These are phyloP conservation scores for Nymphalis urticae DNA, from an alignment of 2,888 invertebrate genomes.

Conservation along the genomic window DNA sequence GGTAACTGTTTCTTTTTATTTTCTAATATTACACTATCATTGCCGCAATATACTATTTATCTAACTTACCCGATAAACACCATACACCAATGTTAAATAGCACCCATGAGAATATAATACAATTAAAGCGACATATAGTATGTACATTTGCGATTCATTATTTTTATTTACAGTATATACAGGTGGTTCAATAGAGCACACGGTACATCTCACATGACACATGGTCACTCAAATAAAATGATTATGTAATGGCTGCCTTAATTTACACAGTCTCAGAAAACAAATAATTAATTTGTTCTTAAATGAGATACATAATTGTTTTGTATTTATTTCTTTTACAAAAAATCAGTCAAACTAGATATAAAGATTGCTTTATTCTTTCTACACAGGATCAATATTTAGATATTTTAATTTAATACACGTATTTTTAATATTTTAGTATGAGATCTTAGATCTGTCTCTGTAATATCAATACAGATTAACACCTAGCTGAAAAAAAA, in stretches of 20 bases:
- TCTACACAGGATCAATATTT: slow-evolving; percentile 1
- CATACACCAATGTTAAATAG: slow-evolving; percentile 77
- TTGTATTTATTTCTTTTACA: slow-evolving; percentile 48
- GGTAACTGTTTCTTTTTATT: slow-evolving; percentile 70
- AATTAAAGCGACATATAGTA: slow-evolving; percentile 67
- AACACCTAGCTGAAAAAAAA: slow-evolving; percentile 11
- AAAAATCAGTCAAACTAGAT: slow-evolving; percentile 67
- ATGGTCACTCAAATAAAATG: slow-evolving; percentile 41
- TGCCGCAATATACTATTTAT: slow-evolving; percentile 47
- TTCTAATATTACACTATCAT: slow-evolving; percentile 50
- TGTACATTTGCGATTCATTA: slow-evolving; percentile 51
- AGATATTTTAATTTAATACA: slow-evolving; percentile 18
- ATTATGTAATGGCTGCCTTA: slow-evolving; percentile 71
- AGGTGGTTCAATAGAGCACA: slow-evolving; percentile 52
- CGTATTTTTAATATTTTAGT: slow-evolving; percentile 12
- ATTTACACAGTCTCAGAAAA: slow-evolving; percentile 72
- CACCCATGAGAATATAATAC: slow-evolving; percentile 78
- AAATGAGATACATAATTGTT: slow-evolving; percentile 69
- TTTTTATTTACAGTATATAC: slow-evolving; percentile 71
- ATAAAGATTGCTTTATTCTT: slow-evolving; percentile 57
- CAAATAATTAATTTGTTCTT: slow-evolving; percentile 72
- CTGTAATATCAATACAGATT: slow-evolving; percentile 8
- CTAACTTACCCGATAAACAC: slow-evolving; percentile 59
- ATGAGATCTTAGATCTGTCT: slow-evolving; percentile 18
- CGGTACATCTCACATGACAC: slow-evolving; percentile 39